Percentiles rank a stretch among this genome's conserved stretches.
Conservation (phyloP, 2,888 invertebrate species). For the Leptogaster cylindrica region DNA sequence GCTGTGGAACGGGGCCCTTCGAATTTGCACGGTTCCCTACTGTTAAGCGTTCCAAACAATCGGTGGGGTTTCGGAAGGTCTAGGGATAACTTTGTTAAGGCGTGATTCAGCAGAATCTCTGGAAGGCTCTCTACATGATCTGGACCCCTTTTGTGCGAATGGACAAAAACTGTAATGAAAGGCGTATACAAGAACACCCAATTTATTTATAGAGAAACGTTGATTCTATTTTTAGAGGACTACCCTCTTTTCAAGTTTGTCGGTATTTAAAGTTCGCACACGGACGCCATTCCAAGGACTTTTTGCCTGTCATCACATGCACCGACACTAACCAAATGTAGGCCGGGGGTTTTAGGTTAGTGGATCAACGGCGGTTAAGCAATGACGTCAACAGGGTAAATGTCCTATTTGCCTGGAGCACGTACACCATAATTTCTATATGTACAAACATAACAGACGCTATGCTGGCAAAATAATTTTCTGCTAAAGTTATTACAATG, state of each 20-base stretch:
- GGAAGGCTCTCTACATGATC: not conserved
- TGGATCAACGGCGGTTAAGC: slow-evolving; percentile 50
- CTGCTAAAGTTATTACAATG: slow-evolving; percentile 1
- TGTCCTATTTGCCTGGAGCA: slow-evolving; percentile 50
- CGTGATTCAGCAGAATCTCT: not conserved
- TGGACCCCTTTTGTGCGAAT: too few relatives aligned
- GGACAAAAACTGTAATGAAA: slow-evolving; percentile 4
- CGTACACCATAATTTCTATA: slow-evolving; percentile 44
- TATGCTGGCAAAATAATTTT: not conserved
- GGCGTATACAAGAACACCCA: slow-evolving; percentile 37
- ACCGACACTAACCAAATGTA: slow-evolving; percentile 2
- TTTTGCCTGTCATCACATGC: not conserved
- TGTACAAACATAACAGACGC: slow-evolving; percentile 41
- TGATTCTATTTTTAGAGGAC: slow-evolving; percentile 44
- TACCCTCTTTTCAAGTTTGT: slow-evolving; percentile 21
- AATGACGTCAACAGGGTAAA: slow-evolving; percentile 55
- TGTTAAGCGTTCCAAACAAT: not conserved
- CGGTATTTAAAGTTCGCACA: slow-evolving; percentile 14
- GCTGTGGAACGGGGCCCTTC: not conserved
- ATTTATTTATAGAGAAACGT: slow-evolving; percentile 43
- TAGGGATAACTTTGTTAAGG: slow-evolving; percentile 14
- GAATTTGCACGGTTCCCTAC: not conserved
- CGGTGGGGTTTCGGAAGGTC: not conserved
- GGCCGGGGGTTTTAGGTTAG: slow-evolving; percentile 48
- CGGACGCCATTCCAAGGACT: slow-evolving; percentile 34